phyloP scores from a whole-genome alignment of 1,140 invertebrate species.

The Apocrypta bakeri region DNA sequence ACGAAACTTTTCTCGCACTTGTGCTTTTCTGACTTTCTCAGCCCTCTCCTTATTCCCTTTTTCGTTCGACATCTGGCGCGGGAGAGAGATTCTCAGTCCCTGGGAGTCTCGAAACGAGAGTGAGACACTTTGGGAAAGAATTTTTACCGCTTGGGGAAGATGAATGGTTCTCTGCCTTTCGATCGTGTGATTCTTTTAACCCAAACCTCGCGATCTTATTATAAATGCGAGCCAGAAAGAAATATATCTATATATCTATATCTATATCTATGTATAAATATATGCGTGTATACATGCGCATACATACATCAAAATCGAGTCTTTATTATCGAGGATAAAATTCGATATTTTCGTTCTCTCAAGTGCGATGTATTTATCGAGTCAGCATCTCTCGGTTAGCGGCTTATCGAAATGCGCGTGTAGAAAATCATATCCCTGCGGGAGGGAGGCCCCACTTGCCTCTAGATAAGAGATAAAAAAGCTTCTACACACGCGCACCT shows the following conservation, averaged over 20 bases:
- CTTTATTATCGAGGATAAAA: no score
- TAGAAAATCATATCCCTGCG: background rate
- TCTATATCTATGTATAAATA: no score
- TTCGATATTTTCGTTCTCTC: background rate
- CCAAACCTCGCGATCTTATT: no score
- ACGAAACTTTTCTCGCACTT: background rate
- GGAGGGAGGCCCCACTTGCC: background rate
- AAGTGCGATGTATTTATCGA: no score
- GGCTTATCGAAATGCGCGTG: background rate
- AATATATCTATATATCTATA: no score
- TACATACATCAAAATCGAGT: no score
- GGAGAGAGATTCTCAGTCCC: background rate
- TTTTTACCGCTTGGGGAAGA: background rate
- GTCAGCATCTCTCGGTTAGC: no score
- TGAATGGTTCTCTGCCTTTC: no score
- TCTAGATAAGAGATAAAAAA: background rate
- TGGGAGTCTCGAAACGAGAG: background rate
- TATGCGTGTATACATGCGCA: no score
- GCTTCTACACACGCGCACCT: background rate
- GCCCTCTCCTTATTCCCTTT: constrained; percentile 25
- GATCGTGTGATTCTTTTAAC: background rate
- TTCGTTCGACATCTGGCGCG: constrained; percentile 38
- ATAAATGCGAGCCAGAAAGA: no score
- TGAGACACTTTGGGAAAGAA: constrained; percentile 8
- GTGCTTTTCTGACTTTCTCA: background rate